Evolutionary conservation across 2,797 vertebrate genomes (phyloP).

Genomic region (Chloroceryle inda): DNA sequence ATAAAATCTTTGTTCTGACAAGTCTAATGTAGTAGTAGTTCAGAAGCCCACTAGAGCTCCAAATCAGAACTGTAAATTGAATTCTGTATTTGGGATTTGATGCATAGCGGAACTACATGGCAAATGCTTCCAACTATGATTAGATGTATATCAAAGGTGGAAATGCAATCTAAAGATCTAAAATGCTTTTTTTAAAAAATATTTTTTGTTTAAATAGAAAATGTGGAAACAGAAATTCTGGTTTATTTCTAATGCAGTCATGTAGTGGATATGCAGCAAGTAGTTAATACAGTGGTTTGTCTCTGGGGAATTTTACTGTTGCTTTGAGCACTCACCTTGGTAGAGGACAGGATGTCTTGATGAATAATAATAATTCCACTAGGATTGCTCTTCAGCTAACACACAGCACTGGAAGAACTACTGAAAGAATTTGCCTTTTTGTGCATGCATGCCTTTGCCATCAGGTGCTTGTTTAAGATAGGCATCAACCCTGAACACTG

Average conservation of each 20-base stretch:
- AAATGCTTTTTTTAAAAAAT: not conserved
- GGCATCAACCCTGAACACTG: not conserved
- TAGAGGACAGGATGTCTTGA: not conserved
- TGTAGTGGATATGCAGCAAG: not conserved
- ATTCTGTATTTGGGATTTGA: not conserved
- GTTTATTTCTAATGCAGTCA: not conserved
- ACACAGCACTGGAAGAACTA: not conserved
- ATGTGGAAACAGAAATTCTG: not conserved
- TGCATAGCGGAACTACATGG: not conserved
- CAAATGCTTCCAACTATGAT: not conserved
- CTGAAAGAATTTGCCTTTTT: not conserved
- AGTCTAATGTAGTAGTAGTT: not conserved
- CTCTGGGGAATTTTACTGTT: not conserved
- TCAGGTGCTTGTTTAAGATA: not conserved
- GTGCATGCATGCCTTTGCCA: not conserved
- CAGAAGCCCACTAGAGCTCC: not conserved
- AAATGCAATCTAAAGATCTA: not conserved
- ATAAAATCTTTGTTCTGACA: conserved; percentile 27
- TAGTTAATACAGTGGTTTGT: not conserved
- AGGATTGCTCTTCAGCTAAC: not conserved
- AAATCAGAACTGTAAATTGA: not conserved
- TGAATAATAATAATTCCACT: not conserved
- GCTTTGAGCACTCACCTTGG: not conserved
- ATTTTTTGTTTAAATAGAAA: not conserved
- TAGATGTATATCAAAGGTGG: not conserved